Evolutionary conservation across 2,113 vertebrate species (phyloP).

Genomic region (Cariama cristata): DNA sequence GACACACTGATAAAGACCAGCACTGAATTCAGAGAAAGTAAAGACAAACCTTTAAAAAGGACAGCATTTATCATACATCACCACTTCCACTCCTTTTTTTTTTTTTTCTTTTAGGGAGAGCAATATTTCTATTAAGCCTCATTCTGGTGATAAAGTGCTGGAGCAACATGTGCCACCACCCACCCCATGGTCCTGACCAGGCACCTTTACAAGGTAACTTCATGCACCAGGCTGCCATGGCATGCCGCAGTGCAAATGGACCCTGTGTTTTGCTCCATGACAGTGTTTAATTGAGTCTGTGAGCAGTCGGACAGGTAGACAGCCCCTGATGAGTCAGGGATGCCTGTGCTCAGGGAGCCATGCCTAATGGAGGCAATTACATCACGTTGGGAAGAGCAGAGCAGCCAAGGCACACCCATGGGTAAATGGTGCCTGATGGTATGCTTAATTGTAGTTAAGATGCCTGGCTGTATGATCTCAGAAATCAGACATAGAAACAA

Average conservation of each 20-base stretch:
- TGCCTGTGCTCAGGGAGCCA: neutral
- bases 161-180: neutral
- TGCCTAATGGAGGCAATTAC: slow-evolving; percentile 14
- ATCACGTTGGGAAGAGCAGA: neutral
- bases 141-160: neutral
- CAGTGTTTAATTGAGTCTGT: neutral
- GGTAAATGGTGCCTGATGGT: neutral
- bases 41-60: neutral
- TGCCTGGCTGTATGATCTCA: neutral
- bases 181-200: neutral
- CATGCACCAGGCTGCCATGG: neutral
- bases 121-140: neutral
- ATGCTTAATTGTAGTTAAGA: neutral
- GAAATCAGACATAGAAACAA: neutral
- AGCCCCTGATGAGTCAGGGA: neutral
- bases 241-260: neutral
- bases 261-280: neutral
- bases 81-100: neutral
- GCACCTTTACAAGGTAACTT: neutral
- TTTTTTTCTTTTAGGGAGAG: neutral
- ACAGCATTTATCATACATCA: neutral
- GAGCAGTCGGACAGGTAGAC: neutral
- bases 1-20: neutral
- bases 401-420: slow-evolving; percentile 24
- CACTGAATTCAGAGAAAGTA: neutral